Evolutionary conservation across 2,797 vertebrate genomes (phyloP).

Genomic region (Hippocampus kuda): DNA sequence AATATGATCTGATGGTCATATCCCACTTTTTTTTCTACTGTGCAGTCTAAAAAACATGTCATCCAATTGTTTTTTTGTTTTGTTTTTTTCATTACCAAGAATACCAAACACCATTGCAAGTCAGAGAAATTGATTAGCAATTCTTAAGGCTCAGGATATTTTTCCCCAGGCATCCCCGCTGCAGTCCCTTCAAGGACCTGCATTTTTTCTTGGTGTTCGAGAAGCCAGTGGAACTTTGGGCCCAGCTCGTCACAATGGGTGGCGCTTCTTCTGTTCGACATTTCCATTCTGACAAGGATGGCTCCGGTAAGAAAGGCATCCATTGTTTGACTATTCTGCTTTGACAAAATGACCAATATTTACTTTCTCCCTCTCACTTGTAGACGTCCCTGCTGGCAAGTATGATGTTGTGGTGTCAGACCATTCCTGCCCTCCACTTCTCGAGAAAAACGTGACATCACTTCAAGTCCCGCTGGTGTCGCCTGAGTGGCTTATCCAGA

Average conservation of each 20-base stretch:
- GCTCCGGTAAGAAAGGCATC: conserved; percentile 67
- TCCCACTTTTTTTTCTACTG: neutral
- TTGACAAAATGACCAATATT: neutral
- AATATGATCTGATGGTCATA: too few species aligned
- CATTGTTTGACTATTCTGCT: fast-evolving
- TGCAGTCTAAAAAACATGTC: too few species aligned
- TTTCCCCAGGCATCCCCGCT: conserved; percentile 77
- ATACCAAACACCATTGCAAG: neutral
- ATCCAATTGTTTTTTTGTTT: neutral
- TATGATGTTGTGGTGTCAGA: conserved; percentile 85
- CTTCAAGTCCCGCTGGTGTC: conserved; percentile 80
- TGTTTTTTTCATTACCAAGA: neutral
- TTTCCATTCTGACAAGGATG: conserved; percentile 65
- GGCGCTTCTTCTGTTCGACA: conserved; percentile 79
- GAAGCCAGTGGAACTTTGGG: conserved; percentile 80
- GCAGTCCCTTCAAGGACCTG: conserved; percentile 79
- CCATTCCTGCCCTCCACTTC: conserved; percentile 69
- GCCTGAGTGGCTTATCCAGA: conserved; percentile 92
- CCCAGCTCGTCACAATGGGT: conserved; percentile 78
- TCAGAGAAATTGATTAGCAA: neutral
- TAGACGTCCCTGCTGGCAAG: conserved; percentile 77
- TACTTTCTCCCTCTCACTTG: neutral
- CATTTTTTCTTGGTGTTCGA: conserved; percentile 82
- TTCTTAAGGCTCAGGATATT: neutral
- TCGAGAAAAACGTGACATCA: conserved; percentile 72